Conservation (phyloP, 2,888 invertebrate genomes). For the Rhopalosiphum nymphaeae region DNA sequence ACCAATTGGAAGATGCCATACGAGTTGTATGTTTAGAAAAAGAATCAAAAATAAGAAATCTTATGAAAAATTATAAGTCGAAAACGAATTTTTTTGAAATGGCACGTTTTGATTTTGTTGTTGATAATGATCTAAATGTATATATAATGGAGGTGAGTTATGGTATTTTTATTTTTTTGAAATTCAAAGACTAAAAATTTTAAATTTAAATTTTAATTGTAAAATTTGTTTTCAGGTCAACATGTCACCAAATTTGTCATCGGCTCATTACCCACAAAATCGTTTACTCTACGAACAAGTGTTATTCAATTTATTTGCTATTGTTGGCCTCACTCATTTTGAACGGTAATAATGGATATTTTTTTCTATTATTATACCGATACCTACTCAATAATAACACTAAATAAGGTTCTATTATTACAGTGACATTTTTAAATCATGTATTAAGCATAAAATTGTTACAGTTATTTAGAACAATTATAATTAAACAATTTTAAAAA, state of each 20-base stretch:
- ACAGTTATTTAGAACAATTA: background rate
- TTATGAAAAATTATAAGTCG: slow-evolving; percentile 73
- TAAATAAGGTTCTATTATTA: background rate
- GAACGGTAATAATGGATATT: slow-evolving; percentile 52
- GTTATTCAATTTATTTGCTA: slow-evolving; percentile 83
- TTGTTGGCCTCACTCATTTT: slow-evolving; percentile 79
- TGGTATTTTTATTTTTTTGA: background rate
- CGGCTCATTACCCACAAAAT: slow-evolving; percentile 92
- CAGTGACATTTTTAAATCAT: background rate
- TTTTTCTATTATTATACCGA: background rate
- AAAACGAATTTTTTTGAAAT: slow-evolving; percentile 90
- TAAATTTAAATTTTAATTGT: slow-evolving; percentile 32
- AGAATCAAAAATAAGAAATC: slow-evolving; percentile 78
- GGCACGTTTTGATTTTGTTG: slow-evolving; percentile 92
- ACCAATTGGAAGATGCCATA: slow-evolving; percentile 84
- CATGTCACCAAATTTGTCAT: slow-evolving; percentile 97
- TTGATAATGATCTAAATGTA: slow-evolving; percentile 88
- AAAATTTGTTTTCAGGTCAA: slow-evolving; percentile 77
- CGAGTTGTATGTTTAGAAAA: slow-evolving; percentile 79
- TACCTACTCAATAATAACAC: background rate
- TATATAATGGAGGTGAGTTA: slow-evolving; percentile 82
- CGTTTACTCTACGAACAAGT: slow-evolving; percentile 91
- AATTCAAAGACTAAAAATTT: background rate
- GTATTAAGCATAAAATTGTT: background rate
- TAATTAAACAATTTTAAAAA: background rate